Evolutionary conservation across 1,140 invertebrate species (phyloP), one percentile per base, ranked within the genome.

Genomic region (Planococcus citri): DNA sequence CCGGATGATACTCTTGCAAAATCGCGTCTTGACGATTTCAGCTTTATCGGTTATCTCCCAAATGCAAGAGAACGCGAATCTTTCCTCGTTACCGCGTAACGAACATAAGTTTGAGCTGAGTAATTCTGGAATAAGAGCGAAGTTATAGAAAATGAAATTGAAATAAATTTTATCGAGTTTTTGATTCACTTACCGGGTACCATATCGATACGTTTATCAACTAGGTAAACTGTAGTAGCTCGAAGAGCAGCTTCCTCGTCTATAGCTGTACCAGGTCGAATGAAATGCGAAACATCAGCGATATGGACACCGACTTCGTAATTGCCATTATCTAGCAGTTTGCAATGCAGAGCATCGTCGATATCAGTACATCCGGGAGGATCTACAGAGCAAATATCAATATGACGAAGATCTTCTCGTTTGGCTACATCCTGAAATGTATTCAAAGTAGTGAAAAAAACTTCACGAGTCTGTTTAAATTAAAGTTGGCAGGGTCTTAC

Each of bases 281-380:
- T 91, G 76, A 96, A 98, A 81, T 97, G 88, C 1, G 91, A 92
- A 0, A 98, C 94, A 82, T 97, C 95, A 2, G 92, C 92, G 73
- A 97, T 97, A 76, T 97, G 95, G 0, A 98, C 95, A 9, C 94
- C 95, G 72, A 96, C 60, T 80, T 96, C 88, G 33, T 84, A 83
- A 73, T 92, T 91, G 2, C 86, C 88, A 78, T 91, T 89, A 0
- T 83, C 80, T 20, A 96, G 77, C 29, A 82, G 76, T 51, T 85
- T 80, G 75, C 93, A 97, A 79, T 99, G 97, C 0, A 99, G 79
- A 0, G 97, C 97, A 81, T 99, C 97, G 79, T 99, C 97, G 73
- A 99, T 99, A 78, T 99, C 97, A 1, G 97, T 99, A 80, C 97
- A 99, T 0, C 96, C 96, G 1, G 94, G 94, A 25, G 97, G 97